These are phyloP conservation scores for Uloborus diversus DNA, from an alignment of 1,140 invertebrate genomes.

Conservation along the genomic window DNA sequence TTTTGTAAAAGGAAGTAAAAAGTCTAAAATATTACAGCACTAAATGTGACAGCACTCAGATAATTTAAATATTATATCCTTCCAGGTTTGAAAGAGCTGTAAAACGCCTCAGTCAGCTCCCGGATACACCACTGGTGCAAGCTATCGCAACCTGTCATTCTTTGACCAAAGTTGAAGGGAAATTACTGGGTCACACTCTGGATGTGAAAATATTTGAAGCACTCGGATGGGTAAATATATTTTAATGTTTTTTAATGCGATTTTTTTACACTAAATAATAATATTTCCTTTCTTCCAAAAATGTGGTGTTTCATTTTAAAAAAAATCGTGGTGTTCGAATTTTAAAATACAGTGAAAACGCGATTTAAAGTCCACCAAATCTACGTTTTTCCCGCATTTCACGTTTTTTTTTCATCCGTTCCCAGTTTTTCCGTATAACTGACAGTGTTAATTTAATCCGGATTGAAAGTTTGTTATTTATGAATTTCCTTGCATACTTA, in stretches of 20 bases:
- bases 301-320: not conserved
- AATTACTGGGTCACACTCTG: slow-evolving; percentile 80
- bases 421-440: too few relatives aligned
- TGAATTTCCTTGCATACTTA: too few relatives aligned
- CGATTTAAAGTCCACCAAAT: not conserved
- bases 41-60: too few relatives aligned
- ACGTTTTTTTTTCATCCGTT: not conserved
- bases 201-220: slow-evolving; percentile 89
- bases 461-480: too few relatives aligned
- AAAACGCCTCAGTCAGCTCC: slow-evolving; percentile 19
- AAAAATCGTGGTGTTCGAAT: not conserved
- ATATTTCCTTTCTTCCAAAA: not conserved
- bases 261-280: not conserved
- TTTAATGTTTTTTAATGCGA: not conserved
- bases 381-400: too few relatives aligned
- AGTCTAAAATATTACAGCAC: too few relatives aligned
- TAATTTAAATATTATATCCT: too few relatives aligned
- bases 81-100: slow-evolving; percentile 50
- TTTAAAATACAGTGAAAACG: not conserved
- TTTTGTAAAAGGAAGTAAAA: too few relatives aligned
- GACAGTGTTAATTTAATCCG: too few relatives aligned
- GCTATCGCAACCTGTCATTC: slow-evolving; percentile 82
- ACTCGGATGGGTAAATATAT: slow-evolving; percentile 62
- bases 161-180: slow-evolving; percentile 79
- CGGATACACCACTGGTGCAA: slow-evolving; percentile 29